Conservation (phyloP, 1,140 invertebrate genomes). For the Solenopsis invicta region DNA sequence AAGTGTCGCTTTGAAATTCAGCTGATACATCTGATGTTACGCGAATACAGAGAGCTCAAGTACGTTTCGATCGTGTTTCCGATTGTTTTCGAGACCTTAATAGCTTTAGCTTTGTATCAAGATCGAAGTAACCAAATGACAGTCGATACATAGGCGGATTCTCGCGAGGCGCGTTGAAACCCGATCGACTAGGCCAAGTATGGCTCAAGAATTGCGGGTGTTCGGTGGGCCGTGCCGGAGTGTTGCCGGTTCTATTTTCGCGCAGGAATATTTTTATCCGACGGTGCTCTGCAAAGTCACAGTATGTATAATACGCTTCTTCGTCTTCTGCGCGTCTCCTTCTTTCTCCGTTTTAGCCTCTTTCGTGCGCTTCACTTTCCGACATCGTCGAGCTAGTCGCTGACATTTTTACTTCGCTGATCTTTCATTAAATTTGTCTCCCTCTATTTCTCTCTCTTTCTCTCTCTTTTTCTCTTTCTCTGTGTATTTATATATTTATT, state of each 20-base stretch:
- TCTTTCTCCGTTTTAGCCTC: constrained; percentile 39
- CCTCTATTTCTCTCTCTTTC: neutral
- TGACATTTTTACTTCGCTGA: constrained; percentile 29
- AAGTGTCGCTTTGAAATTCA: neutral
- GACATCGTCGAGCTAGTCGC: constrained; percentile 21
- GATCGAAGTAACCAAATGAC: neutral
- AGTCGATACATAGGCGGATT: neutral
- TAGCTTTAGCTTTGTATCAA: neutral
- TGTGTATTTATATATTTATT: neutral
- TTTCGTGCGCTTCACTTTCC: constrained; percentile 16
- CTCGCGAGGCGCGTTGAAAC: constrained; percentile 67
- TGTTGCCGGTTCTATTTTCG: constrained; percentile 76
- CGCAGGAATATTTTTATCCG: constrained; percentile 79
- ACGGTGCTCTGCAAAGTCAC: constrained; percentile 69
- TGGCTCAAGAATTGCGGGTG: constrained; percentile 76
- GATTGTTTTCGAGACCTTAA: neutral
- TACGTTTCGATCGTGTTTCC: neutral
- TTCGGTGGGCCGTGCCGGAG: constrained; percentile 58
- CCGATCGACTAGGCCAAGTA: constrained; percentile 78
- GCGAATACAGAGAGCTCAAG: neutral
- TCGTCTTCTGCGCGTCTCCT: constrained; percentile 33
- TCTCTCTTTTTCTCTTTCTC: neutral
- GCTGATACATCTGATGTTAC: neutral
- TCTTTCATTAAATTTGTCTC: neutral
- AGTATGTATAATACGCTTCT: constrained; percentile 73